Evolutionary conservation across 2,888 invertebrate species (phyloP), one percentile per base, ranked within the genome.

Genomic region (Melanchra persicariae): DNA sequence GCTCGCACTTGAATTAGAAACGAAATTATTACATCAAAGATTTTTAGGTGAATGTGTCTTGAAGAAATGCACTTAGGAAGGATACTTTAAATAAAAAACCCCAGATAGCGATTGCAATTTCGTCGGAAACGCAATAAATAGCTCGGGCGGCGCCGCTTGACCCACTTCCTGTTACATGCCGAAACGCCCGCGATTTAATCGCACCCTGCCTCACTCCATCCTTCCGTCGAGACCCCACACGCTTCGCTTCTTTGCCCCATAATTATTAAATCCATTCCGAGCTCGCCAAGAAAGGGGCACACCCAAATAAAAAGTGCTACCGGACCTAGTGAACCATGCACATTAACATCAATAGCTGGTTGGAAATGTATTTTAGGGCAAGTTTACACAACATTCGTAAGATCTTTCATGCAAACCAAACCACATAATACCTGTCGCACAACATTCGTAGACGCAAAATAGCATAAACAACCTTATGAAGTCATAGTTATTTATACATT

Each of bases 141-240:
- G 92, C 92, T 88, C 90, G 91, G 91, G 92, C 89, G 93, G 93
- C 91, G 92, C 92, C 92, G 94, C 94, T 95, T 95, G 95, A 95
- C 95, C 95, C 93, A 95, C 94, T 95, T 95, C 94, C 94, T 93
- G 93, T 91, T 91, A 94, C 94, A 95, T 92, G 93, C 95, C 95
- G 93, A 95, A 95, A 95, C 94, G 94, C 91, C 92, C 91, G 93
- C 94, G 95, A 95, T 95, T 94, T 93, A 93, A 96, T 95, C 95
- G 93, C 91, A 90, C 92, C 91, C 90, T 91, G 89, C 94, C 93
- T 89, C 93, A 90, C 91, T 92, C 93, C 93, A 89, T 91, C 91
- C 91, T 93, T 93, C 93, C 93, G 91, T 91, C 89, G 83, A 92
- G 91, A 93, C 93, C 93, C 92, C 92, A 91, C 93, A 93, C 93